Evolutionary conservation across 1,140 invertebrate species (phyloP).

Genomic region (Bombus affinis): DNA sequence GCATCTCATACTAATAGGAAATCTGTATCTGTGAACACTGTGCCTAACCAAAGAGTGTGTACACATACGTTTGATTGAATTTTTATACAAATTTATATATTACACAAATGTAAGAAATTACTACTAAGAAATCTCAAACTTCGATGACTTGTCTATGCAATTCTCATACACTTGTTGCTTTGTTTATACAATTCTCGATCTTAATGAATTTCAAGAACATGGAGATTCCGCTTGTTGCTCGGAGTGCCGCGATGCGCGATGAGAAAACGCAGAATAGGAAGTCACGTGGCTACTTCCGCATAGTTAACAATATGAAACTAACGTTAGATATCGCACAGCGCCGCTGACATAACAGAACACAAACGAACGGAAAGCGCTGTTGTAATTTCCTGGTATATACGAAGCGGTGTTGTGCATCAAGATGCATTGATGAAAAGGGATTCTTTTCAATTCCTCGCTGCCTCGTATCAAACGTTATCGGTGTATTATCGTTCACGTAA

Average conservation of each 20-base stretch:
- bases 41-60: too few relatives aligned
- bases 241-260: background rate
- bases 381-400: slow-evolving; percentile 38
- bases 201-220: background rate
- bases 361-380: slow-evolving; percentile 5
- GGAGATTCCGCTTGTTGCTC: background rate
- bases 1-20: too few relatives aligned
- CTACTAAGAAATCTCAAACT: too few relatives aligned
- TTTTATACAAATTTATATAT: too few relatives aligned
- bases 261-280: slow-evolving; percentile 46
- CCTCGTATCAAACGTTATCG: slow-evolving; percentile 19
- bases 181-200: too few relatives aligned
- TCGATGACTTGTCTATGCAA: too few relatives aligned
- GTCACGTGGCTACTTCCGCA: slow-evolving; percentile 43
- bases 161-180: too few relatives aligned
- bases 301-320: slow-evolving; percentile 48
- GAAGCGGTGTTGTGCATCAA: slow-evolving; percentile 8
- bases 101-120: too few relatives aligned
- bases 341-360: slow-evolving; percentile 48
- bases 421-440: slow-evolving; percentile 26
- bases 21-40: too few relatives aligned
- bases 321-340: slow-evolving; percentile 11
- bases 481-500: slow-evolving; percentile 18
- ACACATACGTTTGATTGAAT: too few relatives aligned
- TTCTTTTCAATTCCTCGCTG: slow-evolving; percentile 12